Evolutionary conservation across 2,113 vertebrate species (phyloP).

Genomic region (Panthera leo): DNA sequence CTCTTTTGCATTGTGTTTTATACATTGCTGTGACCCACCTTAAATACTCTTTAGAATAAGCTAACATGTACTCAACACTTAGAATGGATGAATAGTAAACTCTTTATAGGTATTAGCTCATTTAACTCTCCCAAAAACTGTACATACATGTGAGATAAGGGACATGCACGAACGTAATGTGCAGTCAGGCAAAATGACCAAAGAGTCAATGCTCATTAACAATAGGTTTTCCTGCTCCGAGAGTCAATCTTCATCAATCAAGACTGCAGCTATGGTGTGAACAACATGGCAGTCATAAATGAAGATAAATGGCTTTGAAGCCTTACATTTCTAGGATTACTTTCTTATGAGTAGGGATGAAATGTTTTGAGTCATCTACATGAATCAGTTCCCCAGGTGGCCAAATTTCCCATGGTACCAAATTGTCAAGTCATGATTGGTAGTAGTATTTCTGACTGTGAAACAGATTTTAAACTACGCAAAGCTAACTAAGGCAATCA

Average conservation of each 20-base stretch:
- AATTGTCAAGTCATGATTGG: background rate
- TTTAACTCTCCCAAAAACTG: background rate
- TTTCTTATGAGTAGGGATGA: background rate
- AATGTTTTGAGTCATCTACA: background rate
- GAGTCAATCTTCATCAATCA: background rate
- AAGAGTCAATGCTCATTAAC: too few species aligned
- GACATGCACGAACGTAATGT: background rate
- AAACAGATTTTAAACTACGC: background rate
- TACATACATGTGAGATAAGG: background rate
- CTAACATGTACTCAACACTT: background rate
- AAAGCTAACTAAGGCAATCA: background rate
- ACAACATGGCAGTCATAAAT: background rate
- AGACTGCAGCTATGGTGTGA: background rate
- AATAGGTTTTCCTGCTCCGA: background rate
- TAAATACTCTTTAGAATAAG: background rate
- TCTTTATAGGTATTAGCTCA: background rate
- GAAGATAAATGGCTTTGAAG: background rate
- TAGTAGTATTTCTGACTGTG: background rate
- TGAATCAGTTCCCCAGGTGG: background rate
- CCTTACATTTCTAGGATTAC: background rate
- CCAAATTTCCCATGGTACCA: background rate
- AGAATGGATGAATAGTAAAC: background rate
- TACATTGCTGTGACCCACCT: background rate
- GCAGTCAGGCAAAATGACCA: background rate
- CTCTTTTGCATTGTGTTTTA: background rate